These are phyloP conservation scores for Neofelis nebulosa DNA, from an alignment of 2,113 vertebrate species.

Conservation along the genomic window DNA sequence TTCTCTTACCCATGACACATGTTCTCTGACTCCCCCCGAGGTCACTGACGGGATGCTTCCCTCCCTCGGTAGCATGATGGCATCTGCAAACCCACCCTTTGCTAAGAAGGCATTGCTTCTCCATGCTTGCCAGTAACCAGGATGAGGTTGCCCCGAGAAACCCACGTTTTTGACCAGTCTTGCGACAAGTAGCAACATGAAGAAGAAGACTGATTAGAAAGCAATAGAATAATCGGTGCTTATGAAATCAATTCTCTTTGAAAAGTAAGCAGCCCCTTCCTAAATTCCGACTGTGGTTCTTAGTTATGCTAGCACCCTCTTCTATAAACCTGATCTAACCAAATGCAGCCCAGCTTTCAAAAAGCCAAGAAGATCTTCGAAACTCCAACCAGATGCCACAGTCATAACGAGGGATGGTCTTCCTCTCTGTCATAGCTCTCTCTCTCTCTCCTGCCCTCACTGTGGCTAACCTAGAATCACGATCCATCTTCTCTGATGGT, in stretches of 20 bases:
- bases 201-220: not conserved
- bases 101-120: not conserved
- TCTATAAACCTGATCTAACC: not conserved
- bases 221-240: not conserved
- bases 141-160: not conserved
- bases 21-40: not conserved
- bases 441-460: not conserved
- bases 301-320: not conserved
- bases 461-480: not conserved
- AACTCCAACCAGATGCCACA: not conserved
- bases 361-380: not conserved
- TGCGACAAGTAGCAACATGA: not conserved
- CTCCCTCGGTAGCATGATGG: not conserved
- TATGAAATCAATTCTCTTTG: not conserved
- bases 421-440: not conserved
- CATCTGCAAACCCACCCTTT: not conserved
- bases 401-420: not conserved
- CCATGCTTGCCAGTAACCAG: not conserved
- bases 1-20: not conserved
- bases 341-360: not conserved
- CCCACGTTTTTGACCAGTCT: not conserved
- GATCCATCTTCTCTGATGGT: not conserved
- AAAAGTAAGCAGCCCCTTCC: not conserved
- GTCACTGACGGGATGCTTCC: not conserved
- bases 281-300: accelerated